Percentiles rank a stretch among this genome's conserved stretches.
Conservation (phyloP, 2,888 invertebrate species). For the Agonopterix arenella region DNA sequence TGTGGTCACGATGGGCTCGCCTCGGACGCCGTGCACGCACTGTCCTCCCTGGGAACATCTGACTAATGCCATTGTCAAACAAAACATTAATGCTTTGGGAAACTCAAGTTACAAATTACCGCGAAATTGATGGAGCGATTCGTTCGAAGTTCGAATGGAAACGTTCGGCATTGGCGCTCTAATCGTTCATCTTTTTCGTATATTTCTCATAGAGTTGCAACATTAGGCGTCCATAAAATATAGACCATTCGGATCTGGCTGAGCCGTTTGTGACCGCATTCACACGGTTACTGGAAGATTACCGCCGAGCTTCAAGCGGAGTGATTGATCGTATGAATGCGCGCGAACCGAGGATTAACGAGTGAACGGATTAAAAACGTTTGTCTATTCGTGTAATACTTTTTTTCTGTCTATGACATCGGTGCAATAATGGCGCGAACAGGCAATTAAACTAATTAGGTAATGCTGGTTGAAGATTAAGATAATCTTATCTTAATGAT, state of each 20-base stretch:
- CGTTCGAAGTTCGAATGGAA: constrained; percentile 1
- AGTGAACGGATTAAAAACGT: constrained; percentile 50
- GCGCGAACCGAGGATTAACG: constrained; percentile 32
- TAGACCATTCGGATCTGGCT: constrained; percentile 36
- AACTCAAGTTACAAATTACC: constrained; percentile 15
- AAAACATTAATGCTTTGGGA: not conserved
- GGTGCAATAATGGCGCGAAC: not conserved
- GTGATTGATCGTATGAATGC: constrained; percentile 65
- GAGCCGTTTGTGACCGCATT: constrained; percentile 56
- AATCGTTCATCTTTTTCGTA: constrained; percentile 23
- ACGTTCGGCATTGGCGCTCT: constrained; percentile 9
- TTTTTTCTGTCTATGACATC: constrained; percentile 23
- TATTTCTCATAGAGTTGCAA: constrained; percentile 55
- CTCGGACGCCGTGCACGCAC: constrained; percentile 35
- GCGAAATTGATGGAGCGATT: constrained; percentile 10
- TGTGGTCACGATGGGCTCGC: constrained; percentile 31
- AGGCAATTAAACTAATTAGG: not conserved
- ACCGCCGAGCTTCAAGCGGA: constrained; percentile 49
- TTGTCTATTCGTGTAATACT: constrained; percentile 29
- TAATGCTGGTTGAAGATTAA: not conserved
- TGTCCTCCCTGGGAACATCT: constrained; percentile 15
- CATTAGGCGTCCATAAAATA: constrained; percentile 50
- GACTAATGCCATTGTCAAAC: constrained; percentile 1
- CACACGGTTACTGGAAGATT: constrained; percentile 61
- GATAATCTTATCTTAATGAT: not conserved